Percentiles rank a stretch among this genome's conserved stretches.
phyloP scores from a whole-genome alignment of 2,113 vertebrate species.

The Xerus inauris region DNA sequence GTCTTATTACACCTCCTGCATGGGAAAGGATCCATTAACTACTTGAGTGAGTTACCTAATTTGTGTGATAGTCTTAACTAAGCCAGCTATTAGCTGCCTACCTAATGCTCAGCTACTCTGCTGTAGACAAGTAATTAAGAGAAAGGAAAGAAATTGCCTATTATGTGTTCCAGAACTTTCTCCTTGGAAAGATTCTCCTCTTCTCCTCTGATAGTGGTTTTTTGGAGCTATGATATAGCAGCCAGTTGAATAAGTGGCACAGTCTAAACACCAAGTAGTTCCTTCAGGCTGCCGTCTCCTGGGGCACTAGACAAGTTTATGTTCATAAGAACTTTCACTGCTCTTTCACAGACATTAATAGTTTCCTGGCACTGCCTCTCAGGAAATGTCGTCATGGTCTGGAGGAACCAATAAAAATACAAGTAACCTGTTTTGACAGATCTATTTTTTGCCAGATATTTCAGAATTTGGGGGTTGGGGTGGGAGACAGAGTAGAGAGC shows the following conservation, averaged over 20 bases:
- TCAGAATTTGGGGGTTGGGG: constrained; percentile 59
- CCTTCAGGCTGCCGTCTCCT: constrained; percentile 51
- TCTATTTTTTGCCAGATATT: constrained; percentile 82
- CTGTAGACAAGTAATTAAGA: not conserved
- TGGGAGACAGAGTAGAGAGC: not conserved
- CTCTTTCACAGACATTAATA: constrained; percentile 85
- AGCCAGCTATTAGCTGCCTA: constrained; percentile 16
- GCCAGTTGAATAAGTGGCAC: not conserved
- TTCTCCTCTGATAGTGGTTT: not conserved
- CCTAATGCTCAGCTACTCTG: not conserved
- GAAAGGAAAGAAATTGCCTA: not conserved
- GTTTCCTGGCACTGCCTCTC: constrained; percentile 86
- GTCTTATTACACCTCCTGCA: not conserved
- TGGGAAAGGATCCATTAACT: constrained; percentile 29
- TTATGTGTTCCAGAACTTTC: constrained; percentile 8
- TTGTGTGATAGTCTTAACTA: not conserved
- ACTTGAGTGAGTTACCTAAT: constrained; percentile 37
- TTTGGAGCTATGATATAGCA: not conserved
- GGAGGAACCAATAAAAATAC: constrained; percentile 89
- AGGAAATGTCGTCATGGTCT: constrained; percentile 88
- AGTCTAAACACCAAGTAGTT: constrained; percentile 25
- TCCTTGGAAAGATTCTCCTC: not conserved
- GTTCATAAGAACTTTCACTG: constrained; percentile 80
- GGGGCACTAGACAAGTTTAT: constrained; percentile 74
- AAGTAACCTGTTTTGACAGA: constrained; percentile 87